Evolutionary conservation across 2,113 vertebrate species (phyloP).

Genomic region (Promerops cafer): DNA sequence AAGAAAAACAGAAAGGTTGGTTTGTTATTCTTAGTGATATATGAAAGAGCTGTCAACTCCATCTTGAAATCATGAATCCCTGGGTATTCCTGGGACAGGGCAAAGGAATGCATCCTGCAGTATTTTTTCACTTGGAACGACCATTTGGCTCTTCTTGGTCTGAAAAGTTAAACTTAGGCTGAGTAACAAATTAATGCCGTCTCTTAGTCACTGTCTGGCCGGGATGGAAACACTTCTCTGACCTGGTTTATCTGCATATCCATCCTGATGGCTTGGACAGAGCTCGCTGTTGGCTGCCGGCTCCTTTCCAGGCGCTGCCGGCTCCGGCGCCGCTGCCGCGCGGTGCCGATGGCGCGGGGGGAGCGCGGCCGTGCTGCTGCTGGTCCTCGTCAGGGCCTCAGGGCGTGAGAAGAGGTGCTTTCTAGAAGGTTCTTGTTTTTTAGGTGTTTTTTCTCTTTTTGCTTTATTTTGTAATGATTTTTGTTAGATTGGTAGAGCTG

Average conservation of each 20-base stretch:
- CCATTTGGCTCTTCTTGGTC: not conserved
- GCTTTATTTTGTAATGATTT: not conserved
- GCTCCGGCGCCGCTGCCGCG: rapidly evolving
- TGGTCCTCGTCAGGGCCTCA: rapidly evolving
- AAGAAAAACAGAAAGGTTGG: not conserved
- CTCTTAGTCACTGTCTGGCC: constrained; percentile 47
- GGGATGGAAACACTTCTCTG: constrained; percentile 18
- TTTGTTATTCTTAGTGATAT: constrained; percentile 1
- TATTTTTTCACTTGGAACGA: constrained; percentile 16
- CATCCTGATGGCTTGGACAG: not conserved
- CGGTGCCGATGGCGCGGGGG: rapidly evolving
- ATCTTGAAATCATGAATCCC: not conserved
- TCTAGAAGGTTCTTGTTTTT: not conserved
- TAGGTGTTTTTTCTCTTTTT: not conserved
- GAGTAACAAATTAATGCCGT: constrained; percentile 7
- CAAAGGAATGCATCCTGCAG: not conserved
- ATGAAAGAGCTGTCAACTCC: constrained; percentile 6
- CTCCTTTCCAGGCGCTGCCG: not conserved
- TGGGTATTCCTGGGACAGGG: not conserved
- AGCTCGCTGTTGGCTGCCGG: not conserved
- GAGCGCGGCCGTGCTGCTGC: rapidly evolving
- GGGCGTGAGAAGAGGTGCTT: not conserved
- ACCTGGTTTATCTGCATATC: not conserved
- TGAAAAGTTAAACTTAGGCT: not conserved
- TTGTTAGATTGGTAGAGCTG: not conserved